phyloP scores from a whole-genome alignment of 2,113 vertebrate species.

The Bambusicola thoracicus region DNA sequence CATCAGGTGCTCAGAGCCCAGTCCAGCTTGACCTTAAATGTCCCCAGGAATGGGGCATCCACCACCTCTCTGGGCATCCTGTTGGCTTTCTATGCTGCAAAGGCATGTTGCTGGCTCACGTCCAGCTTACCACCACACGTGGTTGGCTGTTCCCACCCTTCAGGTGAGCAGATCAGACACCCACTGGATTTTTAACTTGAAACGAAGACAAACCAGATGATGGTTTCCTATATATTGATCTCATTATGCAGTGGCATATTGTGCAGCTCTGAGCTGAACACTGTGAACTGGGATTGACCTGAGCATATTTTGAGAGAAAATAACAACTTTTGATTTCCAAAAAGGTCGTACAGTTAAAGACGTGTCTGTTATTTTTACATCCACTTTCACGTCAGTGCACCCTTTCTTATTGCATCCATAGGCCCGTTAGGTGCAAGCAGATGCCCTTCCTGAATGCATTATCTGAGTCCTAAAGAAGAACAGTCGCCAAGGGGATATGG shows the following conservation, averaged over 20 bases:
- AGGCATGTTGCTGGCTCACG: too few species aligned
- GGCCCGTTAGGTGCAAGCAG: not conserved
- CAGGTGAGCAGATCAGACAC: rapidly evolving
- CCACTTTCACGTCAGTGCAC: not conserved
- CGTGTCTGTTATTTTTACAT: not conserved
- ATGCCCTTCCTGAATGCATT: not conserved
- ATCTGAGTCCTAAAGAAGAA: not conserved
- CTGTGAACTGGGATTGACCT: not conserved
- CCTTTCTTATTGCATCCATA: not conserved
- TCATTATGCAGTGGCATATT: not conserved
- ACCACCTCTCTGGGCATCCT: too few species aligned
- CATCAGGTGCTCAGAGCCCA: too few species aligned
- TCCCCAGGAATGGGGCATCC: too few species aligned
- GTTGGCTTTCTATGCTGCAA: too few species aligned
- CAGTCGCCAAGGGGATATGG: rapidly evolving
- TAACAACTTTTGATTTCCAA: not conserved
- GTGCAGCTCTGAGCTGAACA: not conserved
- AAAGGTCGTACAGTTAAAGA: not conserved
- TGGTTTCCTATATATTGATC: not conserved
- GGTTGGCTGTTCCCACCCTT: not conserved
- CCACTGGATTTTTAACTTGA: not conserved
- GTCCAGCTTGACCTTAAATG: too few species aligned
- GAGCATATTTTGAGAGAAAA: not conserved
- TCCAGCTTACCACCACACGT: too few species aligned
- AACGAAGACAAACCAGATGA: not conserved